These are phyloP conservation scores for Crioceris asparagi DNA, from an alignment of 2,888 invertebrate species.

Conservation along the genomic window DNA sequence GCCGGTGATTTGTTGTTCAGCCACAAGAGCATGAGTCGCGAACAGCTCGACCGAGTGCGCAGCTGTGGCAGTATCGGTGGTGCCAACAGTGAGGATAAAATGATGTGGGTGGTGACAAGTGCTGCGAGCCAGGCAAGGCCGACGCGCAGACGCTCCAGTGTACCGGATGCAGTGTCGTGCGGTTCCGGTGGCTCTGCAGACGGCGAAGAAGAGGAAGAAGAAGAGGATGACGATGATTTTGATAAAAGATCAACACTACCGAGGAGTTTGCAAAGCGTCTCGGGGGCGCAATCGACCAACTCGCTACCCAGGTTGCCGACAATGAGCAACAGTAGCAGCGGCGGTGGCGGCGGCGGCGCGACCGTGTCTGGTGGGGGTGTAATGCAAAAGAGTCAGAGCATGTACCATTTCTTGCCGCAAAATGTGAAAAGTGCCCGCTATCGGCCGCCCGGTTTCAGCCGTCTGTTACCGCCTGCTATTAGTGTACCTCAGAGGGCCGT, in stretches of 20 bases:
- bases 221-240: constrained; percentile 24
- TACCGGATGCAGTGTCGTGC: constrained; percentile 44
- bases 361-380: constrained; percentile 28
- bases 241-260: constrained; percentile 46
- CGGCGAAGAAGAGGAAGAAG: constrained; percentile 43
- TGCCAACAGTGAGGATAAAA: constrained; percentile 44
- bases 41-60: constrained; percentile 59
- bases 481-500: constrained; percentile 59
- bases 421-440: constrained; percentile 80
- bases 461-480: too few species aligned
- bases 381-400: constrained; percentile 55
- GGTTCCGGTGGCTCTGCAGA: constrained; percentile 42
- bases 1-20: constrained; percentile 75
- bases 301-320: constrained; percentile 67
- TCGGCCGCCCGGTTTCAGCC: constrained; percentile 70
- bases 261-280: constrained; percentile 47
- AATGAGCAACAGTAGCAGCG: too few species aligned
- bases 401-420: constrained; percentile 45
- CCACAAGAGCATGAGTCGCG: constrained; percentile 67
- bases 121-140: constrained; percentile 31
- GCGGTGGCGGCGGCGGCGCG: too few species aligned
- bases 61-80: constrained; percentile 81
- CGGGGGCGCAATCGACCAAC: constrained; percentile 54
- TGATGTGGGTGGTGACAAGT: too few species aligned
- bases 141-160: constrained; percentile 43